Conservation (phyloP, 2,888 invertebrate genomes). For the Drosophila fulvimacula region DNA sequence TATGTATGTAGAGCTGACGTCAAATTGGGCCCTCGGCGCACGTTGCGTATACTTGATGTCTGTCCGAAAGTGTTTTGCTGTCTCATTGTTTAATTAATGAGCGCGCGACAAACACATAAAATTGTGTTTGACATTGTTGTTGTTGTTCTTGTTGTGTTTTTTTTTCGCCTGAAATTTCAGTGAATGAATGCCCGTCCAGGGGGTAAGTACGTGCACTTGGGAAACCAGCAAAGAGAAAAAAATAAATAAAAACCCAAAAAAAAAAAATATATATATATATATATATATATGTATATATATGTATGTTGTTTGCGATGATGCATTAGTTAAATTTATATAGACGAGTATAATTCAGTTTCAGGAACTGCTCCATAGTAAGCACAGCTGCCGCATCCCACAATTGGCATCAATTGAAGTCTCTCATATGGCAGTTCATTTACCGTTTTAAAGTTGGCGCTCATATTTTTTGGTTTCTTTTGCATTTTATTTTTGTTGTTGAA, state of each 20-base stretch:
- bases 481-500: slow-evolving; percentile 36
- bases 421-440: slow-evolving; percentile 37
- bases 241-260: too few relatives aligned
- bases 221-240: background rate
- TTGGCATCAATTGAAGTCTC: slow-evolving; percentile 7
- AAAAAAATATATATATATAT: background rate
- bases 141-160: slow-evolving; percentile 11
- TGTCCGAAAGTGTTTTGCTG: slow-evolving; percentile 11
- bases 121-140: slow-evolving; percentile 19
- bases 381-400: background rate
- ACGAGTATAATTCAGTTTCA: background rate
- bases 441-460: slow-evolving; percentile 27
- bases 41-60: slow-evolving; percentile 36
- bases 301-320: slow-evolving; percentile 1
- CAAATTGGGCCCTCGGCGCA: slow-evolving; percentile 16
- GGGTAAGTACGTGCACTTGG: slow-evolving; percentile 5
- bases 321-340: slow-evolving; percentile 3
- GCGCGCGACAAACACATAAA: slow-evolving; percentile 42
- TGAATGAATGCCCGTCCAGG: slow-evolving; percentile 58
- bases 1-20: slow-evolving; percentile 37
- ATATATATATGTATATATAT: background rate
- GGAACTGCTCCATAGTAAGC: background rate
- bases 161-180: slow-evolving; percentile 56
- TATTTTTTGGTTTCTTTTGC: slow-evolving; percentile 25
- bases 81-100: slow-evolving; percentile 55